phyloP scores from a whole-genome alignment of 1,140 invertebrate genomes.

The Panulirus ornatus region DNA sequence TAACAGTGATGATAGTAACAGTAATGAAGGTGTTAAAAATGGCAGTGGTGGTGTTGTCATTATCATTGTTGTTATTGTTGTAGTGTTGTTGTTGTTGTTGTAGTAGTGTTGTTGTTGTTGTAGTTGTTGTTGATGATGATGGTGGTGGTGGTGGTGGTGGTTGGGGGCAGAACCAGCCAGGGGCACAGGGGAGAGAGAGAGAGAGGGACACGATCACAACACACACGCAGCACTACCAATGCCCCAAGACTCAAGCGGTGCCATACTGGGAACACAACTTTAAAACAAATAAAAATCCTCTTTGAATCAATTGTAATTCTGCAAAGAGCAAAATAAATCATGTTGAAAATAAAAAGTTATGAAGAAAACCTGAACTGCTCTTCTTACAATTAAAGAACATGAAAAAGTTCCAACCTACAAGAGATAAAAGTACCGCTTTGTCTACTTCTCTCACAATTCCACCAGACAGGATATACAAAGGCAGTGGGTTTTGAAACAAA shows the following conservation, averaged over 20 bases:
- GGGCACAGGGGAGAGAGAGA: slow-evolving; percentile 62
- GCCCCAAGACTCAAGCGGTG: slow-evolving; percentile 34
- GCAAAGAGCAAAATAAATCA: neutral
- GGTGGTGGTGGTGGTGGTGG: slow-evolving; percentile 50
- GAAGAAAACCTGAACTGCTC: no score
- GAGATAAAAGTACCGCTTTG: slow-evolving; percentile 40
- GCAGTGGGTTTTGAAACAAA: slow-evolving; percentile 26
- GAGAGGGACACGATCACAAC: slow-evolving; percentile 66
- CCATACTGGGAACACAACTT: neutral
- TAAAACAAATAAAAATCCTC: neutral
- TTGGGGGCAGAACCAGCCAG: slow-evolving; percentile 57
- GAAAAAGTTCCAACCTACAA: neutral
- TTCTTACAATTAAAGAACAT: neutral
- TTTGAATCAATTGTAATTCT: neutral
- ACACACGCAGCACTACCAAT: slow-evolving; percentile 59
- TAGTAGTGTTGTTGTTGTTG: slow-evolving; percentile 41
- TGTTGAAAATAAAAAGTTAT: neutral
- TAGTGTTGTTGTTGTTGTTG: slow-evolving; percentile 41
- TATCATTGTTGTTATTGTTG: no score
- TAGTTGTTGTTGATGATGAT: slow-evolving; percentile 41
- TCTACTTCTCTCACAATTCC: slow-evolving; percentile 49
- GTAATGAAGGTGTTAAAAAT: no score
- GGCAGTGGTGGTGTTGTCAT: no score
- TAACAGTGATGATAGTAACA: no score
- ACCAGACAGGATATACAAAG: slow-evolving; percentile 53